A percentile compares a stretch with the other conserved stretches of the same genome.
These are phyloP conservation scores for Scatophagus argus DNA, from an alignment of 2,113 vertebrate species.

Conservation along the genomic window DNA sequence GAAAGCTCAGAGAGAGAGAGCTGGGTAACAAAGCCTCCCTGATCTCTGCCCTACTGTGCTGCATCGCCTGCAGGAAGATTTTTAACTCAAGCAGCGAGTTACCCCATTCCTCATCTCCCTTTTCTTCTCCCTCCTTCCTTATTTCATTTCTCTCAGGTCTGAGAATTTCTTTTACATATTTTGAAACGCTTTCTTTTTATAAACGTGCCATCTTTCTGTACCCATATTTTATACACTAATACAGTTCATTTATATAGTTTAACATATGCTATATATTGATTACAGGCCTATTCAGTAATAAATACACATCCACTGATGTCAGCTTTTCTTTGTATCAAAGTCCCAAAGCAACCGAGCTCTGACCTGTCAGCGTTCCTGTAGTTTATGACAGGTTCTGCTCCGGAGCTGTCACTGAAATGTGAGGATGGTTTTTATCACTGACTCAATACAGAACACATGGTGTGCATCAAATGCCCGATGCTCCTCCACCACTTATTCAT, in stretches of 20 bases:
- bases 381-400: slow-evolving; percentile 38
- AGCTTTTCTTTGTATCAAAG: slow-evolving; percentile 3
- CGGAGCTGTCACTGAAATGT: slow-evolving; percentile 17
- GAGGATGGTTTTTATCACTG: slow-evolving; percentile 21
- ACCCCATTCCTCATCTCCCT: neutral
- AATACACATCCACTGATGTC: neutral
- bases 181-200: neutral
- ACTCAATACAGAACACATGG: slow-evolving; percentile 17
- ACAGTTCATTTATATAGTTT: neutral
- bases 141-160: neutral
- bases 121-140: neutral
- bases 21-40: slow-evolving; percentile 42
- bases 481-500: neutral
- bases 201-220: neutral
- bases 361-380: slow-evolving; percentile 6
- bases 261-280: neutral
- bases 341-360: slow-evolving; percentile 16
- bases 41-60: slow-evolving; percentile 50
- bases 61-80: slow-evolving; percentile 20
- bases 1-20: slow-evolving; percentile 36
- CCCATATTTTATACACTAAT: neutral
- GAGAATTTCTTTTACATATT: neutral
- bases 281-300: neutral
- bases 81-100: slow-evolving; percentile 30
- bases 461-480: neutral